Percentiles rank a stretch among this genome's conserved stretches.
phyloP scores from a whole-genome alignment of 2,888 invertebrate genomes.

The Apodemia hepburni region DNA sequence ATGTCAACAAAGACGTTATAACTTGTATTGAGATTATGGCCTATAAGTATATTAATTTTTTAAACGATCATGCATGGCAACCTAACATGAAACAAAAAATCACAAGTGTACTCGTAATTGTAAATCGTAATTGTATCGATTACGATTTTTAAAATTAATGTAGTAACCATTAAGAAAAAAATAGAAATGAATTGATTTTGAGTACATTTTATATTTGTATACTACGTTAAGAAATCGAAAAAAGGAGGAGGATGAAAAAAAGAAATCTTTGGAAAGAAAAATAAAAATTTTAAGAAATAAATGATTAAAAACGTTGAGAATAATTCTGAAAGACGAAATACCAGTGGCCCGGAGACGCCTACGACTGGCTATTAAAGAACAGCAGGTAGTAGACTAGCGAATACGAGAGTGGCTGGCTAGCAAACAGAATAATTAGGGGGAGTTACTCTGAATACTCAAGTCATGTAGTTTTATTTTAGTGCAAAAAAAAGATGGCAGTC shows the following conservation, averaged over 20 bases:
- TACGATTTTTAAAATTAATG: conserved; percentile 4
- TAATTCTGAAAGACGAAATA: too few relatives aligned
- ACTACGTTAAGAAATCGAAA: conserved; percentile 20
- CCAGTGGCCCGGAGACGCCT: too few relatives aligned
- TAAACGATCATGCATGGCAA: conserved; percentile 15
- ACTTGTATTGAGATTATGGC: conserved; percentile 13
- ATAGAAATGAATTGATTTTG: too few relatives aligned
- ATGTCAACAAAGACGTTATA: neutral
- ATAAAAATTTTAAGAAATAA: conserved; percentile 19
- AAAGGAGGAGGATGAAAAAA: conserved; percentile 19
- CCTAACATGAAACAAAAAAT: conserved; percentile 5
- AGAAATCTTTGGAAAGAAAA: conserved; percentile 14
- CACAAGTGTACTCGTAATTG: neutral
- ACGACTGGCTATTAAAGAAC: too few relatives aligned
- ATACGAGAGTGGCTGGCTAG: too few relatives aligned
- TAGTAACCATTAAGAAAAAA: neutral
- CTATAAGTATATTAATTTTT: conserved; percentile 1
- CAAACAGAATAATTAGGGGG: too few relatives aligned
- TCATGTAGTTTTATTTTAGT: too few relatives aligned
- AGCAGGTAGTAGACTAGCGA: too few relatives aligned
- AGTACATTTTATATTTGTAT: conserved; percentile 19
- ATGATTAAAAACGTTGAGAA: too few relatives aligned
- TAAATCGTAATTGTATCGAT: too few relatives aligned
- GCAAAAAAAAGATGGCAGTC: too few relatives aligned
- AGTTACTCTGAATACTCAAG: too few relatives aligned